Evolutionary conservation across 1,140 invertebrate species (phyloP).

Genomic region (Rhynchophorus ferrugineus): DNA sequence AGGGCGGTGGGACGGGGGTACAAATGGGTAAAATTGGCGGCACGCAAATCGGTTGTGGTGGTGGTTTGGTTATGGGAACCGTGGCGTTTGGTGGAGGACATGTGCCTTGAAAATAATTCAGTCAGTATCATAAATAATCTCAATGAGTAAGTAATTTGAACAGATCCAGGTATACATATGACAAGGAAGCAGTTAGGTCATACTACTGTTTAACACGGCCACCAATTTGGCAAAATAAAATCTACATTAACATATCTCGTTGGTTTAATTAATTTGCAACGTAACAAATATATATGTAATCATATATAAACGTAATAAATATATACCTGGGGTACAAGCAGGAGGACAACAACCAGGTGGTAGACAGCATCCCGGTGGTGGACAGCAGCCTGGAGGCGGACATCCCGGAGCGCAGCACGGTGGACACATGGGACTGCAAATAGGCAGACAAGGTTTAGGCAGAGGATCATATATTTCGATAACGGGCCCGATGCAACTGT

Average conservation of each 20-base stretch:
- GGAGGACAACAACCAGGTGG: slow-evolving; percentile 30
- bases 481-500: slow-evolving; percentile 31
- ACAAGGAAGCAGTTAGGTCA: too few relatives aligned
- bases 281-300: too few relatives aligned
- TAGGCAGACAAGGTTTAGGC: slow-evolving; percentile 36
- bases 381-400: slow-evolving; percentile 32
- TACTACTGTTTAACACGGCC: too few relatives aligned
- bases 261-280: too few relatives aligned
- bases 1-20: slow-evolving; percentile 32
- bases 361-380: slow-evolving; percentile 27
- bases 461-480: slow-evolving; percentile 39
- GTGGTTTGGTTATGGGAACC: slow-evolving; percentile 21
- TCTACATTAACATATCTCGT: too few relatives aligned
- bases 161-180: too few relatives aligned
- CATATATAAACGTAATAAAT: too few relatives aligned
- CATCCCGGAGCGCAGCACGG: slow-evolving; percentile 24
- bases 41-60: slow-evolving; percentile 23
- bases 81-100: slow-evolving; percentile 26
- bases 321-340: slow-evolving; percentile 22
- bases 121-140: too few relatives aligned
- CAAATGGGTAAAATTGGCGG: slow-evolving; percentile 34
- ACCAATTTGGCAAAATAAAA: too few relatives aligned
- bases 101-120: slow-evolving; percentile 12
- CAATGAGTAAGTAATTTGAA: too few relatives aligned
- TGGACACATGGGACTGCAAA: slow-evolving; percentile 30